Evolutionary conservation across 2,113 vertebrate species (phyloP).

Genomic region (Accipiter cooperii): DNA sequence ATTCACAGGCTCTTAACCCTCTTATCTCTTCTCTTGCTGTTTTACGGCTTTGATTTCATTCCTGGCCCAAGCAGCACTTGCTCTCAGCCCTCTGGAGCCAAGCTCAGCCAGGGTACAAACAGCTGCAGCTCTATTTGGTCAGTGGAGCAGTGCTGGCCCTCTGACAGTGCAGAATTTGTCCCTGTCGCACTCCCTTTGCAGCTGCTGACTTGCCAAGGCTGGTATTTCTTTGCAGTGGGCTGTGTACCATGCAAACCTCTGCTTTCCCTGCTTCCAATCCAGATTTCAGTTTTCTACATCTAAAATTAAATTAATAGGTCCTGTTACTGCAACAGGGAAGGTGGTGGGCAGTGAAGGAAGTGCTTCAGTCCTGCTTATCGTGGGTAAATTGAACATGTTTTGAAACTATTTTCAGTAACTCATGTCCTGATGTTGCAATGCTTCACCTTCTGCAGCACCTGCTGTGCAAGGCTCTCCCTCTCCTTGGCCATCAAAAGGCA

Average conservation of each 20-base stretch:
- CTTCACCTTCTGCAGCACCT: not conserved
- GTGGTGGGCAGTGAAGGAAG: not conserved
- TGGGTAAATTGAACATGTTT: not conserved
- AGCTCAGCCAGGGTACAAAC: not conserved
- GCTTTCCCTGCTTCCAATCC: not conserved
- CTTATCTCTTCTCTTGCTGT: not conserved
- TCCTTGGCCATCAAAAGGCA: not conserved
- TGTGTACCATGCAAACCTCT: not conserved
- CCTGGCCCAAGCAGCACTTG: not conserved
- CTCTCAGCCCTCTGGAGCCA: not conserved
- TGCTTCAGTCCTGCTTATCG: not conserved
- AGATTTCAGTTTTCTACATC: not conserved
- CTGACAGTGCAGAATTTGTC: not conserved
- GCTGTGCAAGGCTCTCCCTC: not conserved
- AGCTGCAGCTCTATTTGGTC: not conserved
- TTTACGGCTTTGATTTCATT: not conserved
- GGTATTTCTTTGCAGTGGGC: not conserved
- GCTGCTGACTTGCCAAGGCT: not conserved
- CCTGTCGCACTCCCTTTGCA: not conserved
- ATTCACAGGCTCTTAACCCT: not conserved
- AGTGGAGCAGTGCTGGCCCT: not conserved
- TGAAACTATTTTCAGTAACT: not conserved
- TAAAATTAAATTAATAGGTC: not conserved
- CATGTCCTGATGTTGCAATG: not conserved
- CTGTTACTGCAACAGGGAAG: not conserved